A percentile compares a stretch with the other conserved stretches of the same genome.
Conservation (phyloP, 2,113 vertebrate genomes). For the Tretioscincus oriximinensis region DNA sequence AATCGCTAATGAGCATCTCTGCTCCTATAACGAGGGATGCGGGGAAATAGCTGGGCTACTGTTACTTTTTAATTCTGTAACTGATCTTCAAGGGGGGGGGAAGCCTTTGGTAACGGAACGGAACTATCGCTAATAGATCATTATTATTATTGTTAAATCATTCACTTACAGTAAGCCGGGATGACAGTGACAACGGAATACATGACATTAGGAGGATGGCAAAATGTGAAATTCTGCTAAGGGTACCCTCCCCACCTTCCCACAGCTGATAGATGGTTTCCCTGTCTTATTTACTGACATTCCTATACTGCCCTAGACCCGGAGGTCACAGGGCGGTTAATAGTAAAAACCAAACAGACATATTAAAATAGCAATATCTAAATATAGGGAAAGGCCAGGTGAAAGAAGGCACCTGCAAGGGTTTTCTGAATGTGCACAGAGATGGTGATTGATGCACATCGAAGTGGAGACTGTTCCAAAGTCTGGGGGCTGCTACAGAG, state of each 20-base stretch:
- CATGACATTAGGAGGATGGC: conserved; percentile 1
- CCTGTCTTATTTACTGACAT: neutral
- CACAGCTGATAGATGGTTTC: neutral
- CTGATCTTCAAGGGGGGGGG: conserved; percentile 21
- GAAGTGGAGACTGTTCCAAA: too few relatives aligned
- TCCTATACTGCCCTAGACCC: conserved; percentile 23
- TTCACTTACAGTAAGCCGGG: conserved; percentile 32
- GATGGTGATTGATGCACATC: too few relatives aligned
- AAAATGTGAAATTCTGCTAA: conserved; percentile 27
- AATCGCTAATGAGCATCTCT: conserved; percentile 67
- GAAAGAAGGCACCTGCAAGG: too few relatives aligned
- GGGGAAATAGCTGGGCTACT: conserved; percentile 41
- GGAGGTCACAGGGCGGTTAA: too few relatives aligned
- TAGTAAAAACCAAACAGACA: too few relatives aligned
- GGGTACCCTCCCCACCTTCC: conserved; percentile 4
- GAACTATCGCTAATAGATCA: conserved; percentile 2
- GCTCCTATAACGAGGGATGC: conserved; percentile 50
- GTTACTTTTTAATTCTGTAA: conserved; percentile 54
- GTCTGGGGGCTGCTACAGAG: too few relatives aligned
- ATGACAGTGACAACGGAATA: conserved; percentile 9
- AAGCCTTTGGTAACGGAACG: conserved; percentile 43
- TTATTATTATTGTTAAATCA: conserved; percentile 16
- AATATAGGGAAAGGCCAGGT: too few relatives aligned
- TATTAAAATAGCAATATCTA: too few relatives aligned
- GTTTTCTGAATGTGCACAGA: too few relatives aligned